These are phyloP conservation scores for Naja naja DNA, from an alignment of 2,113 vertebrate species.

Conservation along the genomic window DNA sequence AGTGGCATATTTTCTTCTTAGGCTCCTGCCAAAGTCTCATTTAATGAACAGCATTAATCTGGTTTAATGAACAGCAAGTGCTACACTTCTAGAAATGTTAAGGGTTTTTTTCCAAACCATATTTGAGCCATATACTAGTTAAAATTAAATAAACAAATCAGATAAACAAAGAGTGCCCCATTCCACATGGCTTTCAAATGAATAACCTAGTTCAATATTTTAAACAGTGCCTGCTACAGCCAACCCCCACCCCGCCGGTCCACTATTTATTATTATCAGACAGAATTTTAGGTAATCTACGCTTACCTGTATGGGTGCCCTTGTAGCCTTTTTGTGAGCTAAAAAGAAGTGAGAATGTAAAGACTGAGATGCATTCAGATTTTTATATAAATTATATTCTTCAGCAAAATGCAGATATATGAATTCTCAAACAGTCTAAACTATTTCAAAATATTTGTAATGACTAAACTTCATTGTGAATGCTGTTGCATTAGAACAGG, in stretches of 20 bases:
- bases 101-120: background rate
- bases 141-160: background rate
- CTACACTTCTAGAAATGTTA: background rate
- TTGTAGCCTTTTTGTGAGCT: conserved; percentile 91
- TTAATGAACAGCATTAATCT: background rate
- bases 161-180: background rate
- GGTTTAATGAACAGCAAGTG: background rate
- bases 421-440: conserved; percentile 13
- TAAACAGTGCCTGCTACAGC: background rate
- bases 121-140: background rate
- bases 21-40: background rate
- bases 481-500: background rate
- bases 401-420: background rate
- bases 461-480: background rate
- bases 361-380: background rate
- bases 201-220: background rate
- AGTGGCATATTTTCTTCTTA: background rate
- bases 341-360: conserved; percentile 10
- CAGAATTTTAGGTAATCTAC: background rate
- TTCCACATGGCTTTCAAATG: background rate
- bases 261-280: background rate
- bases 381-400: background rate
- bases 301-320: conserved; percentile 90
- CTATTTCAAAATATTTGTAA: background rate
- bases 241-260: background rate